Evolutionary conservation across 2,888 invertebrate genomes (phyloP), one percentile per base, ranked within the genome.

Genomic region (Caenorhabditis sp.): DNA sequence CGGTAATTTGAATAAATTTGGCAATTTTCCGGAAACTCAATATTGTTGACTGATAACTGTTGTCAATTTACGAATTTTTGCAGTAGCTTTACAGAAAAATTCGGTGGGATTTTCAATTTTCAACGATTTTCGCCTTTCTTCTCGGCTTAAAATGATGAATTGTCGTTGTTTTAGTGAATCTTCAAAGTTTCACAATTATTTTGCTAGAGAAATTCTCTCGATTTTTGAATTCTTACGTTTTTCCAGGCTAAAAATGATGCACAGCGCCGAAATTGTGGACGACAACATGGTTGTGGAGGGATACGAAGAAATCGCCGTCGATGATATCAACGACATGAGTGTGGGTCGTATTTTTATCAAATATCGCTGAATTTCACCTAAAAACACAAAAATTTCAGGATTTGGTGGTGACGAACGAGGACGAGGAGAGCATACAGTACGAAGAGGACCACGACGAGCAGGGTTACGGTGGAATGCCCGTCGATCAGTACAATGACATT

Each of bases 391-490:
- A n/a, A 45, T 43, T 77, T 24, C 39, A 78, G 80, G 78, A 72
- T 8, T 22, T 70, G 2, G 55, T 76, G 6, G 76, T 68, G 22
- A 50, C 52, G 9, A 61, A 61, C 17, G 78, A 72, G 13, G 77
- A 70, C 13, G 75, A 59, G 13, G 77, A 77, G 5, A 62, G 46
- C 17, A 41, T 74, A 2, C 71, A 61, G 17, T 77, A 78, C 41
- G 66, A 52, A 24, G 80, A 70, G 15, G 77, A 66, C 8, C 70
- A 73, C 13, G 77, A 73, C 8, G 73, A 68, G 11, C 73, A 79
- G 35, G 76, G 61, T 2, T 83, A 79, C 46, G 83, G 83, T 24
- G 83, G 83, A 30, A 82, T 83, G 81, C 58, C 73, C 0, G 30
- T 66, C 15, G 76, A 82, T n/a, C 37, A 76, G 4, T 83, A 83